Conservation (phyloP, 2,113 vertebrate species). For the Burhinus bistriatus region DNA sequence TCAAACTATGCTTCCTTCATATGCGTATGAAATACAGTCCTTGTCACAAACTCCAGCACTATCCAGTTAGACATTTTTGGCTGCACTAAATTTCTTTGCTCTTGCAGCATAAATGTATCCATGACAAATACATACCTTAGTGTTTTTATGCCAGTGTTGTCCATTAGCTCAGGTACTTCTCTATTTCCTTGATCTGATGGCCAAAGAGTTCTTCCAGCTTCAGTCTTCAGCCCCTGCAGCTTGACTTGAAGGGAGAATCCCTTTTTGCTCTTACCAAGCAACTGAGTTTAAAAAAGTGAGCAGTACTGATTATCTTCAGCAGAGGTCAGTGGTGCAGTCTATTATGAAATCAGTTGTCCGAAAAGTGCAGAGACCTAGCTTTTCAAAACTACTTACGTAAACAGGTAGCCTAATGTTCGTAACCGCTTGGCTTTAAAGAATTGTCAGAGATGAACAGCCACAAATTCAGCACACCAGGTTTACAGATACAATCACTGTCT, state of each 20-base stretch:
- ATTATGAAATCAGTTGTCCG: not conserved
- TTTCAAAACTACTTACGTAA: not conserved
- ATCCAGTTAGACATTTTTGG: not conserved
- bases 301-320: constrained; percentile 19
- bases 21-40: not conserved
- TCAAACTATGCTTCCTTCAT: not conserved
- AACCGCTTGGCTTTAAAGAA: not conserved
- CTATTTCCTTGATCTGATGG: not conserved
- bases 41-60: not conserved
- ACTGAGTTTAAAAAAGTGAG: not conserved
- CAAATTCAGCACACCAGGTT: not conserved
- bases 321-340: constrained; percentile 28
- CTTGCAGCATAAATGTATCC: not conserved
- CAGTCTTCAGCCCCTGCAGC: not conserved
- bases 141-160: not conserved
- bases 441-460: not conserved
- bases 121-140: not conserved
- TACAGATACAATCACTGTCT: not conserved
- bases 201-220: not conserved
- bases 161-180: not conserved
- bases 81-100: not conserved
- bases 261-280: not conserved
- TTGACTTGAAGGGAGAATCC: not conserved
- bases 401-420: not conserved
- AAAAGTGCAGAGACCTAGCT: not conserved